Evolutionary conservation across 1,140 invertebrate species (phyloP).

Genomic region (Procambarus virginalis): DNA sequence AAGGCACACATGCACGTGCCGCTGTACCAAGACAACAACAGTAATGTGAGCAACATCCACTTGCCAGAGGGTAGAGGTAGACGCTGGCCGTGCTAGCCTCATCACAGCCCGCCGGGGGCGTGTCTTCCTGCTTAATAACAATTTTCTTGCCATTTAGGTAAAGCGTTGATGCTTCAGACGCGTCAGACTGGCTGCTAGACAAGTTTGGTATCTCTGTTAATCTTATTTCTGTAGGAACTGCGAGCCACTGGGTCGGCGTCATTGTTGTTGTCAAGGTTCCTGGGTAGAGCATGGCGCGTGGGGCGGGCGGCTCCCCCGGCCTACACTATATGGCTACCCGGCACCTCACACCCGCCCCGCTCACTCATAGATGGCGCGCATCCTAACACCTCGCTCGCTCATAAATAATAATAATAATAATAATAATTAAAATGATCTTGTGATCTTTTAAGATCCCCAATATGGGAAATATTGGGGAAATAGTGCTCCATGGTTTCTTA

Average conservation of each 20-base stretch:
- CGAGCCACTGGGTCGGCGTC: conserved; percentile 44
- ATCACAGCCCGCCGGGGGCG: neutral
- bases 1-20: neutral
- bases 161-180: neutral
- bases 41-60: neutral
- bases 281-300: no score
- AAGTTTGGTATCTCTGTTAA: conserved; percentile 14
- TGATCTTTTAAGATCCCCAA: no score
- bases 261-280: conserved; percentile 19
- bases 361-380: no score
- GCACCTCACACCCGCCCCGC: no score
- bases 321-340: no score
- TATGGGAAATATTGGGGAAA: no score
- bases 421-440: no score
- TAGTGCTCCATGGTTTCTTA: no score
- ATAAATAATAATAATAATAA: no score
- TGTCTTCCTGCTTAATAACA: conserved; percentile 24
- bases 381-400: no score
- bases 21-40: neutral
- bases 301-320: no score
- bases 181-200: neutral
- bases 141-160: conserved; percentile 30
- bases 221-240: conserved; percentile 44
- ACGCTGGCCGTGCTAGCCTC: neutral
- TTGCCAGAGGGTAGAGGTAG: conserved; percentile 20